Evolutionary conservation across 2,797 vertebrate genomes (phyloP).

Genomic region (Sebastes aleutianus): DNA sequence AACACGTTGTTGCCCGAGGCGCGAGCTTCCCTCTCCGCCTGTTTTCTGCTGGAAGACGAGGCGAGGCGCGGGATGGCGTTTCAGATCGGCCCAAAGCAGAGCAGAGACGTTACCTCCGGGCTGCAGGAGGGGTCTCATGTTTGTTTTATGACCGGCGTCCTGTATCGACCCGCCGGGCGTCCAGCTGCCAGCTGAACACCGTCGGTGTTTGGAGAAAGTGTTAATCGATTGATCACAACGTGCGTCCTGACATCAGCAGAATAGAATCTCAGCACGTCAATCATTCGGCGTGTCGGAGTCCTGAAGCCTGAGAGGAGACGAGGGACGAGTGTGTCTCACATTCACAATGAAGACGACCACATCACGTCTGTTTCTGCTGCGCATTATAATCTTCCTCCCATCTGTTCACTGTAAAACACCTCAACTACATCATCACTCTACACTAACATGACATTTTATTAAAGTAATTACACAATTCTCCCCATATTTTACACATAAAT

Average conservation of each 20-base stretch:
- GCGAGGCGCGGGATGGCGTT: neutral
- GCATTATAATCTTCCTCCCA: neutral
- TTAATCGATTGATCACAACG: conserved; percentile 32
- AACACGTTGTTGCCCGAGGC: conserved; percentile 57
- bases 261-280: neutral
- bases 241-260: conserved; percentile 16
- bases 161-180: neutral
- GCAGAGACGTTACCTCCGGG: neutral
- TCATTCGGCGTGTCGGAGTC: neutral
- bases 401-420: neutral
- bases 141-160: conserved; percentile 10
- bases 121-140: conserved; percentile 21
- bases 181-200: neutral
- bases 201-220: neutral
- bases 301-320: neutral
- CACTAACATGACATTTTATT: neutral
- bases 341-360: neutral
- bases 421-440: neutral
- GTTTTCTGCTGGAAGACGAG: conserved; percentile 29
- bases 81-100: conserved; percentile 10
- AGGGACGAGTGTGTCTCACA: neutral
- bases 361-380: no score
- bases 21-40: conserved; percentile 8
- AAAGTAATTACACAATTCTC: no score
- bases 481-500: neutral